Conservation (phyloP, 1,140 invertebrate genomes). For the Bombyx mandarina region DNA sequence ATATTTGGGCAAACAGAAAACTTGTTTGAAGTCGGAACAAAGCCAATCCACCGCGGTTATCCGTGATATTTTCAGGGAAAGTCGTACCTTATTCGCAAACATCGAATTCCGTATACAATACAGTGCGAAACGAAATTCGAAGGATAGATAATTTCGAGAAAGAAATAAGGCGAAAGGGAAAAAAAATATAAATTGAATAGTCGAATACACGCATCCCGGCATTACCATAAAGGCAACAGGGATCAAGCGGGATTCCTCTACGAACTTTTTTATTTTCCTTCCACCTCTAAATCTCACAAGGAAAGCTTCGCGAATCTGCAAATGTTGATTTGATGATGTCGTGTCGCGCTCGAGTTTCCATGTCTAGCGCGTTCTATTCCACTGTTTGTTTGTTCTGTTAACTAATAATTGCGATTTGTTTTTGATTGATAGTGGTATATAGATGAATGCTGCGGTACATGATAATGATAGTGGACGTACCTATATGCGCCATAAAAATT, state of each 20-base stretch:
- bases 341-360: slow-evolving; percentile 24
- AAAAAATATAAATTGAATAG: slow-evolving; percentile 71
- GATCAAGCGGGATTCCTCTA: slow-evolving; percentile 68
- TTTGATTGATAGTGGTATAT: no score
- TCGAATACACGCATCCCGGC: slow-evolving; percentile 70
- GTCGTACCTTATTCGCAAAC: slow-evolving; percentile 68
- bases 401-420: no score
- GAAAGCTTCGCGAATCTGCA: slow-evolving; percentile 69
- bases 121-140: slow-evolving; percentile 69
- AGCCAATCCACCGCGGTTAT: slow-evolving; percentile 66
- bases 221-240: slow-evolving; percentile 70
- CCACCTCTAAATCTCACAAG: slow-evolving; percentile 67
- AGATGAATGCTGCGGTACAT: no score
- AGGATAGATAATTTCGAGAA: slow-evolving; percentile 69
- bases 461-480: no score
- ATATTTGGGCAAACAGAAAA: slow-evolving; percentile 27
- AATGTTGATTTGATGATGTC: slow-evolving; percentile 71
- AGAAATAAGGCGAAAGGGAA: slow-evolving; percentile 65
- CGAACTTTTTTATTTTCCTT: slow-evolving; percentile 71
- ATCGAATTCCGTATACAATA: slow-evolving; percentile 65
- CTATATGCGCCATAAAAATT: no score
- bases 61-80: slow-evolving; percentile 61
- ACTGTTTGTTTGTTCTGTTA: neutral
- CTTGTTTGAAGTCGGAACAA: slow-evolving; percentile 68
- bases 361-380: slow-evolving; percentile 11